These are phyloP conservation scores for Leistus spinibarbis DNA, from an alignment of 2,888 invertebrate genomes.

Conservation along the genomic window DNA sequence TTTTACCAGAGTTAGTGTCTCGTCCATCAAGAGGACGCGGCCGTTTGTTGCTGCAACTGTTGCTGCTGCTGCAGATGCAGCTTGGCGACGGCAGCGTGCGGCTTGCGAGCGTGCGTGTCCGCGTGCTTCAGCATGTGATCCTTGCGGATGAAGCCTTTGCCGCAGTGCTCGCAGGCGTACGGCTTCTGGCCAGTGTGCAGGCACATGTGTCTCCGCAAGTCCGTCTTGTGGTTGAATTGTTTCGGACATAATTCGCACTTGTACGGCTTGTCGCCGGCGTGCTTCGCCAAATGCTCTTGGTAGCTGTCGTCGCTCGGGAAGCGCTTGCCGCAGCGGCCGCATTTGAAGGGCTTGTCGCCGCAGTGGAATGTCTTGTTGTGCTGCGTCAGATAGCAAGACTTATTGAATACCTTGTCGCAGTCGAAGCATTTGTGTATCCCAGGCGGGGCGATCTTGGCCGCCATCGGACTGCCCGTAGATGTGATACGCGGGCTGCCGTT, in stretches of 20 bases:
- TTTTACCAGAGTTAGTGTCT: background rate
- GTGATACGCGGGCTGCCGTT: conserved; percentile 52
- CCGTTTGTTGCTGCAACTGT: background rate
- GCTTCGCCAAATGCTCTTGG: conserved; percentile 76
- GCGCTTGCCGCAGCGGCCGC: conserved; percentile 83
- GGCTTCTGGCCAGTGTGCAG: conserved; percentile 87
- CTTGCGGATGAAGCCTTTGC: conserved; percentile 87
- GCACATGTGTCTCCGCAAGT: conserved; percentile 84
- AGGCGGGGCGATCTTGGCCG: conserved; percentile 42
- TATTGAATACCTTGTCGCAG: conserved; percentile 85
- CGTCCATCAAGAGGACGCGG: background rate
- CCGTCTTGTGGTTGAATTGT: conserved; percentile 90
- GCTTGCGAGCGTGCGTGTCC: conserved; percentile 76
- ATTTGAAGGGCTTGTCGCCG: conserved; percentile 85
- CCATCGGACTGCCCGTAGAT: conserved; percentile 47
- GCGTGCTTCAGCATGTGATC: conserved; percentile 90
- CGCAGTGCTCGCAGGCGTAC: conserved; percentile 79
- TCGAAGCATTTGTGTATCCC: conserved; percentile 72
- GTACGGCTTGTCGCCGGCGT: conserved; percentile 83
- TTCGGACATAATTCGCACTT: conserved; percentile 86
- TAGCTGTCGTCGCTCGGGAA: conserved; percentile 75
- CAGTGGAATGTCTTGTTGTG: conserved; percentile 90
- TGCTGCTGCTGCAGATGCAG: conserved; percentile 43
- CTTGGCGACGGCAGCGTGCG: conserved; percentile 38
- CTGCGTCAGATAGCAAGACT: conserved; percentile 86